Conservation (phyloP, 2,888 invertebrate species). For the Monochamus alternatus region DNA sequence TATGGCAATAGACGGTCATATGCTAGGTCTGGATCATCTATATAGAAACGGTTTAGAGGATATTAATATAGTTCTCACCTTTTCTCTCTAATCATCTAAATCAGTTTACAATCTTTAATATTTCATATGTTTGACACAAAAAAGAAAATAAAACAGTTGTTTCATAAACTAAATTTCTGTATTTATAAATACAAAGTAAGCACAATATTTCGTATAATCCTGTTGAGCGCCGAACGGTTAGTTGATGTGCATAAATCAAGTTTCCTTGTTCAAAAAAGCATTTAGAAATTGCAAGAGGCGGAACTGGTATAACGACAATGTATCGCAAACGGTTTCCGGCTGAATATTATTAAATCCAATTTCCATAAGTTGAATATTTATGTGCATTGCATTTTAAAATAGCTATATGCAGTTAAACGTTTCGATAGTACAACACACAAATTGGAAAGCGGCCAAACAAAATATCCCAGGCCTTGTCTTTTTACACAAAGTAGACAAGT, state of each 20-base stretch:
- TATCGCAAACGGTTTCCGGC: constrained; percentile 47
- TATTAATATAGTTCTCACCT: too few species aligned
- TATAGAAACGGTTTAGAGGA: too few species aligned
- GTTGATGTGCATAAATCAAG: constrained; percentile 43
- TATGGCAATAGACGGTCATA: too few species aligned
- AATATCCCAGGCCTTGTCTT: constrained; percentile 53
- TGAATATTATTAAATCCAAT: constrained; percentile 58
- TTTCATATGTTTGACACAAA: too few species aligned
- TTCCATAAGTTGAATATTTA: constrained; percentile 59
- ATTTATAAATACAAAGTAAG: neutral
- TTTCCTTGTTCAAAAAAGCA: constrained; percentile 41
- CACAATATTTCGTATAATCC: constrained; percentile 40
- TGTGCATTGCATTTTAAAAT: constrained; percentile 57
- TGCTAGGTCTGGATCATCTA: too few species aligned
- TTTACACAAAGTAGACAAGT: constrained; percentile 56
- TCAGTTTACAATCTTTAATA: too few species aligned
- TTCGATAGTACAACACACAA: constrained; percentile 59
- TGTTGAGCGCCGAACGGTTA: constrained; percentile 47
- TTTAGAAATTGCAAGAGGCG: constrained; percentile 45
- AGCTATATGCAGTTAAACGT: constrained; percentile 57
- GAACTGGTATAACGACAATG: constrained; percentile 49
- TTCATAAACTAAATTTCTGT: too few species aligned
- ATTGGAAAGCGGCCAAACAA: constrained; percentile 64
- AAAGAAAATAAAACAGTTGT: too few species aligned
- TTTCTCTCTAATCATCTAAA: too few species aligned